Evolutionary conservation across 1,140 invertebrate genomes (phyloP), one percentile per base, ranked within the genome.

Genomic region (Drosophila virilis): DNA sequence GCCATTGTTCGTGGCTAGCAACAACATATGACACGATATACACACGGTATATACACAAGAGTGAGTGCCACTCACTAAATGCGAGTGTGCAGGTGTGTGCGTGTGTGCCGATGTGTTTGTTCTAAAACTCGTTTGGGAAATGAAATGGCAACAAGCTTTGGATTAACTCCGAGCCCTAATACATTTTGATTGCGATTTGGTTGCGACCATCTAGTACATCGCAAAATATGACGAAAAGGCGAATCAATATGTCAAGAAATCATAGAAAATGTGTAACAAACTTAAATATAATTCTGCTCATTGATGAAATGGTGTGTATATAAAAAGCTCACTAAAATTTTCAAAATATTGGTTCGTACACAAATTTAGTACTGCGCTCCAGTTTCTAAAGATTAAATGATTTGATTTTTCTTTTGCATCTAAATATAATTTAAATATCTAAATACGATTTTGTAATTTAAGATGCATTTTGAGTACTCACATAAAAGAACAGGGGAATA

Each of bases 21-120:
- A 33, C 58, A 88, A 83, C 84, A 88, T 74, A 89, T 80, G 83
- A 88, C 79, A 88, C 57, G 62, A 55, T 58, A 51, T 46, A 62
- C 15, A 52, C 17, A 35, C 32, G 60, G 6, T 35, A 59, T 57
- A 45, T 42, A 43, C 46, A 40, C 8, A 15, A 33, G 61, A 42
- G 35, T 37, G 69, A 43, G 22, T 28, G 28, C 37, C 22, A 10
- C 61, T 32, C 22, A 12, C 15, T 33, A 28, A 28, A 10, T 45
- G 61, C 10, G 51, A 37, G 17, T 48, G 15, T 37, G 62, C 22
- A 2, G 22, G 2, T 43, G 50, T 42, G 48, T 17, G 17, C 17
- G 17, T 17, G 17, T 17, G 17, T 17, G 17, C 17, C 17, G 43
- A 13, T 13, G 50, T 52, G 22, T 37, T n/a, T 37, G 51, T n/a